Conservation (phyloP, 2,113 vertebrate species). For the Myxocyprinus asiaticus region DNA sequence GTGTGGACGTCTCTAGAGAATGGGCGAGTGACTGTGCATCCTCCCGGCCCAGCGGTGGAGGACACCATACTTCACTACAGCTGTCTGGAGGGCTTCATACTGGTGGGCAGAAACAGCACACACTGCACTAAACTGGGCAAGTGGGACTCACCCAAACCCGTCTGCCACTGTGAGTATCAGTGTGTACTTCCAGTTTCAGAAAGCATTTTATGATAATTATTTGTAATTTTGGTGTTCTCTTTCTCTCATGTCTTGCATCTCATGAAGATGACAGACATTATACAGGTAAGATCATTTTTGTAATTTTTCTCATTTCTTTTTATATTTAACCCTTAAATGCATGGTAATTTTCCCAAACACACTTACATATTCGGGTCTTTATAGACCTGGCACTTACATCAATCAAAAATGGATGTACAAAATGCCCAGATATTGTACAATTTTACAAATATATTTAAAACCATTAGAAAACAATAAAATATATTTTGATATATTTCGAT, state of each 20-base stretch:
- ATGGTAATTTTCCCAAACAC: no score
- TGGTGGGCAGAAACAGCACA: conserved; percentile 83
- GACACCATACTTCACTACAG: conserved; percentile 84
- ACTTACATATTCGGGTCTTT: no score
- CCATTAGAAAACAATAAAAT: no score
- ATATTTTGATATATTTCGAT: no score
- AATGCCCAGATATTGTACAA: no score
- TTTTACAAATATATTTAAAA: no score
- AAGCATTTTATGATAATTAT: neutral
- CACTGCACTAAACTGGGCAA: conserved; percentile 88
- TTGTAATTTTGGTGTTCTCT: neutral
- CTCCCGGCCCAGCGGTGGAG: conserved; percentile 82
- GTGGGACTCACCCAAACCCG: conserved; percentile 87
- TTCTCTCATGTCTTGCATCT: neutral
- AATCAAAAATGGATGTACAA: no score
- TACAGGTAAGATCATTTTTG: conserved; percentile 62
- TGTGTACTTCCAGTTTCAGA: neutral
- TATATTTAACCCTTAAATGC: no score
- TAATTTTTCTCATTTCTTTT: neutral
- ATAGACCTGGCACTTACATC: no score
- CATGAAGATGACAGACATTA: conserved; percentile 67
- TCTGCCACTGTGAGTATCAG: conserved; percentile 83
- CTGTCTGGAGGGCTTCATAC: conserved; percentile 85
- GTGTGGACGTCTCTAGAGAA: conserved; percentile 90
- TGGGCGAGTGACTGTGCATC: conserved; percentile 76